Conservation (phyloP, 2,888 invertebrate species). For the Embidobia sp. region DNA sequence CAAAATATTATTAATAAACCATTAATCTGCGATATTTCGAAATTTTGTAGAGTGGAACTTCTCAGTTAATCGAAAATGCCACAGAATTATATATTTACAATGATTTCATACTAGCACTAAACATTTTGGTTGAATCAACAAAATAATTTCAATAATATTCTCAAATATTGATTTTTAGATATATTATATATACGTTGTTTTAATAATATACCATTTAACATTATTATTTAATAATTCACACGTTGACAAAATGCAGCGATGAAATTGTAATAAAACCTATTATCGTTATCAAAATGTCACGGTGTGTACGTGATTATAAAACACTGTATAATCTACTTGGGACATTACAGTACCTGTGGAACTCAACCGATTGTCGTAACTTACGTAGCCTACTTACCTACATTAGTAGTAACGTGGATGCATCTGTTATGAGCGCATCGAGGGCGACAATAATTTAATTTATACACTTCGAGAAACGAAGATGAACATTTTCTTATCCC, state of each 20-base stretch:
- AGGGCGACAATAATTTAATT: constrained; percentile 55
- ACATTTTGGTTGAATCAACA: no score
- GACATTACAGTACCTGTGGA: constrained; percentile 47
- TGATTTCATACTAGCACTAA: no score
- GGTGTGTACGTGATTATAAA: constrained; percentile 30
- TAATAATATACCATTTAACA: no score
- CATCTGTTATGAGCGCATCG: constrained; percentile 55
- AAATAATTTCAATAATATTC: no score
- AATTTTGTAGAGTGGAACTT: no score
- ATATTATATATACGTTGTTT: no score
- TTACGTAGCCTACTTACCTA: constrained; percentile 81
- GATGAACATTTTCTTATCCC: constrained; percentile 47
- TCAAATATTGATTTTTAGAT: no score
- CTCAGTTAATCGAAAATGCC: no score
- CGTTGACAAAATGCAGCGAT: constrained; percentile 2
- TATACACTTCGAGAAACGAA: constrained; percentile 31
- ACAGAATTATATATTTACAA: no score
- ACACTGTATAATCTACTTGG: constrained; percentile 33
- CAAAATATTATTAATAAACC: no score
- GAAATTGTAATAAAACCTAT: constrained; percentile 15
- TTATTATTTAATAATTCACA: constrained; percentile 6
- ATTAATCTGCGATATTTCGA: no score
- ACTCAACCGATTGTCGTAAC: constrained; percentile 75
- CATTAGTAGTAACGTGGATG: constrained; percentile 71
- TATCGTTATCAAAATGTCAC: constrained; percentile 10